Evolutionary conservation across 2,113 vertebrate species (phyloP).

Genomic region (Sebastes fasciatus): DNA sequence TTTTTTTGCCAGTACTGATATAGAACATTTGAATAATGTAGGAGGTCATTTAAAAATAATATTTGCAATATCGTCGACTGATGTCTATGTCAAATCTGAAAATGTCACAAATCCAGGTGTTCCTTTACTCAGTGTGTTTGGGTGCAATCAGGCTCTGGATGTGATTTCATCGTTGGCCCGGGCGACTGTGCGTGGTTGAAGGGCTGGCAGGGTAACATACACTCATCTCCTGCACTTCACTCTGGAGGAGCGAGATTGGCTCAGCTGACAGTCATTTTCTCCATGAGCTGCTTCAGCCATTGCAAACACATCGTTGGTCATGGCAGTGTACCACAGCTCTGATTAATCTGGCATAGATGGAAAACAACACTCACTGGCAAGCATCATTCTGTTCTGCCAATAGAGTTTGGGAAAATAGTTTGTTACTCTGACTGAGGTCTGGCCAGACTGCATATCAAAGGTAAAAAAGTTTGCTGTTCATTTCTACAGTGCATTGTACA

Average conservation of each 20-base stretch:
- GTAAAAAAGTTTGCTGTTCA: background rate
- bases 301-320: constrained; percentile 29
- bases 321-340: constrained; percentile 30
- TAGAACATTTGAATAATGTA: background rate
- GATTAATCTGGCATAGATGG: constrained; percentile 49
- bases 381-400: constrained; percentile 16
- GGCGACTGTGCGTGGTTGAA: background rate
- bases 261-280: constrained; percentile 43
- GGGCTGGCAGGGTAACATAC: constrained; percentile 23
- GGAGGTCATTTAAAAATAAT: background rate
- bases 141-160: constrained; percentile 5
- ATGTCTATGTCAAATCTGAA: background rate
- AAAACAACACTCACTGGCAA: constrained; percentile 37
- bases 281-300: constrained; percentile 35
- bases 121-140: background rate
- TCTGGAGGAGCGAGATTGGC: constrained; percentile 29
- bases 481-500: background rate
- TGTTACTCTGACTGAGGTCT: constrained; percentile 7
- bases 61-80: background rate
- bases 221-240: constrained; percentile 26
- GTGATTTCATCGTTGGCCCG: constrained; percentile 10
- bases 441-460: constrained; percentile 9
- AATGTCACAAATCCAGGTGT: background rate
- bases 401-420: constrained; percentile 37
- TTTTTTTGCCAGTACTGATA: background rate